Percentiles rank a stretch among this genome's conserved stretches.
phyloP scores from a whole-genome alignment of 2,113 vertebrate species.

The Fulmarus glacialis region DNA sequence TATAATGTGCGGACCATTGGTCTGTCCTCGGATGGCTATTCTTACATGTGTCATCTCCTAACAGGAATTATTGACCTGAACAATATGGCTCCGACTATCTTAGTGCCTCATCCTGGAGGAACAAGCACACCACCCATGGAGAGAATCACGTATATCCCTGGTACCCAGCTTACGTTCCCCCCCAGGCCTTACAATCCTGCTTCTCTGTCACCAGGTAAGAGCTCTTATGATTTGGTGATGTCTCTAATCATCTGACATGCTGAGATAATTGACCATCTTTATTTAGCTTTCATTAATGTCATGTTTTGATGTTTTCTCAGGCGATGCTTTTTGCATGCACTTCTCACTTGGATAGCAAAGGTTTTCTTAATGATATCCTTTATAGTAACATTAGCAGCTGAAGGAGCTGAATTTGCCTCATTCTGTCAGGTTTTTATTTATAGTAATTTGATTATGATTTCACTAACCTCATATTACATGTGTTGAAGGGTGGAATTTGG shows the following conservation, averaged over 20 bases:
- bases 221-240: neutral
- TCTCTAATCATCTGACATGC: neutral
- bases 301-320: neutral
- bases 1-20: neutral
- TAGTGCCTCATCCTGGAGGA: constrained; percentile 97
- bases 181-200: constrained; percentile 93
- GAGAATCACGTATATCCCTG: constrained; percentile 94
- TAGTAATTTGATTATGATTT: neutral
- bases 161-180: constrained; percentile 93
- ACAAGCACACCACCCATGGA: constrained; percentile 95
- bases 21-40: neutral
- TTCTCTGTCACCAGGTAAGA: constrained; percentile 95
- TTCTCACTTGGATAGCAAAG: neutral
- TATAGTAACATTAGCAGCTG: neutral
- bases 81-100: constrained; percentile 97
- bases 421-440: neutral
- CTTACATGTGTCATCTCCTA: constrained; percentile 57
- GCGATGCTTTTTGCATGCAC: neutral
- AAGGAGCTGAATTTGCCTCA: neutral
- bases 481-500: neutral
- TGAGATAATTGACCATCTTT: neutral
- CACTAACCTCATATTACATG: neutral
- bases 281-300: neutral
- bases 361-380: neutral
- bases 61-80: constrained; percentile 99